A percentile compares a stretch with the other conserved stretches of the same genome.
Conservation (phyloP, 1,140 invertebrate species). For the Drosophila ananassae region DNA sequence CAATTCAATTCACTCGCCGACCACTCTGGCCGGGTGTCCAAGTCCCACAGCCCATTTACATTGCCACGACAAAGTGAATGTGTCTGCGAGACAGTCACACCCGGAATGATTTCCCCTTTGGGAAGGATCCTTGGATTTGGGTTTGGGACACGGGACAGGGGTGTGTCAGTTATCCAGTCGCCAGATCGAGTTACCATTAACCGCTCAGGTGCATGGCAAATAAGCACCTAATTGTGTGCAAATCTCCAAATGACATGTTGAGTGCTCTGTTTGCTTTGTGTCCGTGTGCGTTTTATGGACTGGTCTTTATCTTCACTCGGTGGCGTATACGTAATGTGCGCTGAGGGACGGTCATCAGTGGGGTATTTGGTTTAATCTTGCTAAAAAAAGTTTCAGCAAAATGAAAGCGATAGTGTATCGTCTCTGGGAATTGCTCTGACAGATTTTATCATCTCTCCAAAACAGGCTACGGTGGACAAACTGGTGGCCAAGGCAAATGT, state of each 20-base stretch:
- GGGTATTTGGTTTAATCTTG: background rate
- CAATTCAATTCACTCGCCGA: conserved; percentile 42
- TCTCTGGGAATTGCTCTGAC: background rate
- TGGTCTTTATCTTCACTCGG: conserved; percentile 20
- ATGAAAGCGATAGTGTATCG: background rate
- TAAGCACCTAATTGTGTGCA: conserved; percentile 69
- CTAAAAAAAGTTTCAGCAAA: background rate
- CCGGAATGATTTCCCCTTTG: conserved; percentile 18
- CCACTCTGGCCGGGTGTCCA: conserved; percentile 17
- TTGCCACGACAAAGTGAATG: conserved; percentile 5
- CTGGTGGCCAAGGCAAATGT: conserved; percentile 98
- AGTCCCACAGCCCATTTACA: conserved; percentile 23
- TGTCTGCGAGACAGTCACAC: conserved; percentile 21
- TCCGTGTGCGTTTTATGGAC: conserved; percentile 30
- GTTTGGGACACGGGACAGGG: background rate
- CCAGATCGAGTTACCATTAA: conserved; percentile 31
- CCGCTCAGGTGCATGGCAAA: conserved; percentile 42
- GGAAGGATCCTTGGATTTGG: background rate
- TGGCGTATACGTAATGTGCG: conserved; percentile 54
- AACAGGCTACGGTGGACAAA: conserved; percentile 98
- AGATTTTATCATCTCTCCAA: conserved; percentile 30
- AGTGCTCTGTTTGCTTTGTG: conserved; percentile 37
- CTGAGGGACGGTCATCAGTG: conserved; percentile 2
- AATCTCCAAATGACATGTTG: conserved; percentile 62
- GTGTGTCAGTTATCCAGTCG: conserved; percentile 17